Conservation (phyloP, 2,797 vertebrate genomes). For the Myotis daubentonii region DNA sequence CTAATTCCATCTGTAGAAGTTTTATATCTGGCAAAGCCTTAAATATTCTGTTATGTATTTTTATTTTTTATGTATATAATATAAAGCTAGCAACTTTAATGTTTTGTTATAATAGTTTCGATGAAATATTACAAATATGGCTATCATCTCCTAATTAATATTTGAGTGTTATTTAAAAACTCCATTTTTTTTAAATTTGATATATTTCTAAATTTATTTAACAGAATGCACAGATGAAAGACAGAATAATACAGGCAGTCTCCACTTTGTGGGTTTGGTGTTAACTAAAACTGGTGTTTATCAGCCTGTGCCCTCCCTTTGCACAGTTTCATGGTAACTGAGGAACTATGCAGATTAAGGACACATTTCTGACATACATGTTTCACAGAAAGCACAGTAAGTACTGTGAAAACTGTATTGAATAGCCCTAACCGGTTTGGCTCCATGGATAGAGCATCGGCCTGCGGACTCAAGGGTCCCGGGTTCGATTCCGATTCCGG, state of each 20-base stretch:
- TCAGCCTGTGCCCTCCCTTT: background rate
- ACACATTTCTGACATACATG: background rate
- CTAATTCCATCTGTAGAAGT: background rate
- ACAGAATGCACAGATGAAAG: background rate
- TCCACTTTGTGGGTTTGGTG: background rate
- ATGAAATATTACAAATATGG: background rate
- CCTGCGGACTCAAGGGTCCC: too few relatives aligned
- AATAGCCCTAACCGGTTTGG: background rate
- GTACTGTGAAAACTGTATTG: background rate
- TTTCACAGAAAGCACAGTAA: background rate
- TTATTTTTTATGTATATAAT: background rate
- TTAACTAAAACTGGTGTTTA: background rate
- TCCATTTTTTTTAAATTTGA: background rate
- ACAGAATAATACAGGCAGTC: background rate
- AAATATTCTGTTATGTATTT: background rate
- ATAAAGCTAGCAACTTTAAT: background rate
- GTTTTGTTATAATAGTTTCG: background rate
- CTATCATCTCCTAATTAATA: background rate
- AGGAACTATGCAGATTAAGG: background rate
- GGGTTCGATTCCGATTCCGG: too few relatives aligned
- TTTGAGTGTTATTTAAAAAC: background rate
- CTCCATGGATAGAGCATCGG: too few relatives aligned
- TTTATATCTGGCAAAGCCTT: background rate
- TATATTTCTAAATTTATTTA: background rate
- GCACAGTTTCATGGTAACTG: background rate